A percentile compares a stretch with the other conserved stretches of the same genome.
These are phyloP conservation scores for Chrysemys picta DNA, from an alignment of 2,113 vertebrate genomes.

Conservation along the genomic window DNA sequence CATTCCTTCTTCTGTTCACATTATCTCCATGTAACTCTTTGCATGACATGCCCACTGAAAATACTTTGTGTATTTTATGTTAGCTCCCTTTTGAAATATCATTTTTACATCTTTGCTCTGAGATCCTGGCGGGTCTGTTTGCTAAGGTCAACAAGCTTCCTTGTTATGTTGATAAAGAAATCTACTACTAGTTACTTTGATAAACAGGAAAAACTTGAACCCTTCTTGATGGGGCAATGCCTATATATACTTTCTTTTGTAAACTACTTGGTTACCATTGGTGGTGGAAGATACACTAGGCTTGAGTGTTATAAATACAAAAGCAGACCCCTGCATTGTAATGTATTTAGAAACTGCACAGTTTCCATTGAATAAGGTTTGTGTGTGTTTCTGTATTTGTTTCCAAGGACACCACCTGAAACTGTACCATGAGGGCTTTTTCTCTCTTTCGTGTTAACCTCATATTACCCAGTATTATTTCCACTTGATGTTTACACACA, in stretches of 20 bases:
- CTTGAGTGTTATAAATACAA: background rate
- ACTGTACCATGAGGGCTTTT: background rate
- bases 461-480: conserved; percentile 38
- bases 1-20: background rate
- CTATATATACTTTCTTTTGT: background rate
- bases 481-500: conserved; percentile 40
- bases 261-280: background rate
- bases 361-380: background rate
- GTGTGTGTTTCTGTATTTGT: background rate
- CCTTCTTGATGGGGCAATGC: background rate
- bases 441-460: conserved; percentile 12
- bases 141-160: background rate
- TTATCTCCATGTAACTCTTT: conserved; percentile 30
- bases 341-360: conserved; percentile 9
- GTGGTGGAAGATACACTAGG: background rate
- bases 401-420: background rate
- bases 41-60: conserved; percentile 17
- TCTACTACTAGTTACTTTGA: conserved; percentile 38
- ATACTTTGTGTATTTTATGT: conserved; percentile 19
- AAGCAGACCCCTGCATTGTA: background rate
- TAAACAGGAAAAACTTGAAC: conserved; percentile 18
- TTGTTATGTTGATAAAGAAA: conserved; percentile 35
- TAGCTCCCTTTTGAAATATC: conserved; percentile 20
- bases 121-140: background rate
- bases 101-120: background rate